Percentiles rank a stretch among this genome's conserved stretches.
Evolutionary conservation across 2,888 invertebrate species (phyloP).

Genomic region (Eupelmus urozonus): DNA sequence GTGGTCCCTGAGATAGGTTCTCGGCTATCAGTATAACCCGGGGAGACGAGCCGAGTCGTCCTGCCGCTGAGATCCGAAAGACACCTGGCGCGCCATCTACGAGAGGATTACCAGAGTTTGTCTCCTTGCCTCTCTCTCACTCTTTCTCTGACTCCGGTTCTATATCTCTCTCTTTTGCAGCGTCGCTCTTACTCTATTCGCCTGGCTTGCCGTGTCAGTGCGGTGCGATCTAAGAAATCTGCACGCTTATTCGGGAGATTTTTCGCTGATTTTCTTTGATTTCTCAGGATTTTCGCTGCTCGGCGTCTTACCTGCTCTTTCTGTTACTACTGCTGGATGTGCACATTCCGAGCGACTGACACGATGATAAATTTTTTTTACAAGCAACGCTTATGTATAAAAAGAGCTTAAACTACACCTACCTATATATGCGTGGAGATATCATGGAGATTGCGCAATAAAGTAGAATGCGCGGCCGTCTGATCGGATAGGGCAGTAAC

Average conservation of each 20-base stretch:
- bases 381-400: background rate
- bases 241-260: slow-evolving; percentile 5
- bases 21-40: slow-evolving; percentile 53
- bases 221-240: background rate
- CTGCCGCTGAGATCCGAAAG: slow-evolving; percentile 67
- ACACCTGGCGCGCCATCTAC: slow-evolving; percentile 76
- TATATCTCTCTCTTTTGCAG: slow-evolving; percentile 3
- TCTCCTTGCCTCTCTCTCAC: slow-evolving; percentile 14
- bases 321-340: background rate
- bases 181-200: background rate
- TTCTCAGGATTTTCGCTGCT: background rate
- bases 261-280: slow-evolving; percentile 27
- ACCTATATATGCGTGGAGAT: too few species aligned
- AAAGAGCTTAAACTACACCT: background rate
- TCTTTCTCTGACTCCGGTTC: background rate
- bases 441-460: background rate
- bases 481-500: slow-evolving; percentile 50
- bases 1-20: slow-evolving; percentile 64
- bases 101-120: slow-evolving; percentile 62
- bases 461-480: background rate
- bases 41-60: slow-evolving; percentile 64
- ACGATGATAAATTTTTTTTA: slow-evolving; percentile 17
- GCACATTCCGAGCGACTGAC: slow-evolving; percentile 5
- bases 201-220: background rate
- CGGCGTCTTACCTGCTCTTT: slow-evolving; percentile 4